A percentile compares a stretch with the other conserved stretches of the same genome.
phyloP scores from a whole-genome alignment of 1,140 invertebrate genomes.

The Choristoneura fumiferana region DNA sequence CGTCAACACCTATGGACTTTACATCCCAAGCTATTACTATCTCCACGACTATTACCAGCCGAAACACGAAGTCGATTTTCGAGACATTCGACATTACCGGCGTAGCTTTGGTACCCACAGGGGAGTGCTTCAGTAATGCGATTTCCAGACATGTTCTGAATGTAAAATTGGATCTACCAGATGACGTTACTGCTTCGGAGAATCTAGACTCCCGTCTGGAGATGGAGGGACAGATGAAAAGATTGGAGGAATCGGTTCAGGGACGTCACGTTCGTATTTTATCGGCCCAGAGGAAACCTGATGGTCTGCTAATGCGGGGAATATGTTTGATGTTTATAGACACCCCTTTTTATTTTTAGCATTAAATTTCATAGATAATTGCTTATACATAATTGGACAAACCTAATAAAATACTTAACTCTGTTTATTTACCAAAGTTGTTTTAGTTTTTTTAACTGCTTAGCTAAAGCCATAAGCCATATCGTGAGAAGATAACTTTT shows the following conservation, averaged over 20 bases:
- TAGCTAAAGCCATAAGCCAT: too few relatives aligned
- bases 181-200: slow-evolving; percentile 56
- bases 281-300: slow-evolving; percentile 40
- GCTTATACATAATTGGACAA: slow-evolving; percentile 10
- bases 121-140: slow-evolving; percentile 53
- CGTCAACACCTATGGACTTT: too few relatives aligned
- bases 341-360: slow-evolving; percentile 2
- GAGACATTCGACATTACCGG: slow-evolving; percentile 35
- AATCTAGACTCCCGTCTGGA: slow-evolving; percentile 18
- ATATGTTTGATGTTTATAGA: slow-evolving; percentile 12
- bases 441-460: too few relatives aligned
- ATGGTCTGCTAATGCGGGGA: slow-evolving; percentile 26
- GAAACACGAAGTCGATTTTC: slow-evolving; percentile 16
- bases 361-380: slow-evolving; percentile 16
- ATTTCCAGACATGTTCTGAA: slow-evolving; percentile 56
- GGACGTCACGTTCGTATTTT: slow-evolving; percentile 69
- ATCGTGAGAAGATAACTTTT: too few relatives aligned
- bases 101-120: slow-evolving; percentile 35
- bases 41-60: not conserved
- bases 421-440: too few relatives aligned
- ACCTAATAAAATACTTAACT: too few relatives aligned
- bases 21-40: not conserved
- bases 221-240: slow-evolving; percentile 51
- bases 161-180: slow-evolving; percentile 55
- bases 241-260: slow-evolving; percentile 57